A percentile compares a stretch with the other conserved stretches of the same genome.
Conservation (phyloP, 2,888 invertebrate genomes). For the Tholera decimalis region DNA sequence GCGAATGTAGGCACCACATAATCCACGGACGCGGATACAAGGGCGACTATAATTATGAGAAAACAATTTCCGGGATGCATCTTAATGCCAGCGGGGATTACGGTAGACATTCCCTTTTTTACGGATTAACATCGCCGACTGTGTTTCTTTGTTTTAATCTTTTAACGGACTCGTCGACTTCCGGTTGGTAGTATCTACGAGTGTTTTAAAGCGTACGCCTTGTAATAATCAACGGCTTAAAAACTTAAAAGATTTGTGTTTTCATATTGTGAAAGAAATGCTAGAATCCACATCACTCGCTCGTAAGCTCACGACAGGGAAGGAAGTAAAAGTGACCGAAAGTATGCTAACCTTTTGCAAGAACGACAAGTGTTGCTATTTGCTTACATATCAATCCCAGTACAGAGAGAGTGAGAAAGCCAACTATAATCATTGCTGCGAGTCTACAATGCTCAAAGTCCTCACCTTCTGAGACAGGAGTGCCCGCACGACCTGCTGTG, state of each 20-base stretch:
- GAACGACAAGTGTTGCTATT: background rate
- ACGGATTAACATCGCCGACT: constrained; percentile 64
- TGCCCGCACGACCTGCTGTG: constrained; percentile 96
- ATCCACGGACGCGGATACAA: constrained; percentile 81
- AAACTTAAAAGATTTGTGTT: background rate
- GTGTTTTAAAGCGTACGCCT: constrained; percentile 11
- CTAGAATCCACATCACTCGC: too few relatives aligned
- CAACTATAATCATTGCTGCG: background rate
- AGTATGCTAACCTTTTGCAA: background rate
- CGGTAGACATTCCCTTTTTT: constrained; percentile 75
- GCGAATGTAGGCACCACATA: constrained; percentile 87
- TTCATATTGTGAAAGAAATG: too few relatives aligned
- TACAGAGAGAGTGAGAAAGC: background rate
- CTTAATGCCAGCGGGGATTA: constrained; percentile 86
- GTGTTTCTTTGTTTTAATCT: constrained; percentile 64
- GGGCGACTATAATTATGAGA: constrained; percentile 89
- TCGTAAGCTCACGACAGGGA: background rate
- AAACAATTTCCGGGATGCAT: constrained; percentile 90
- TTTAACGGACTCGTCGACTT: constrained; percentile 42
- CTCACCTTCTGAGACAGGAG: constrained; percentile 96
- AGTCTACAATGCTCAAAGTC: background rate
- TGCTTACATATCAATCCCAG: background rate
- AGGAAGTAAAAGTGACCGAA: background rate
- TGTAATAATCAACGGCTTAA: background rate
- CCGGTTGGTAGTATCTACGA: constrained; percentile 23